These are phyloP conservation scores for Xylota sylvarum DNA, from an alignment of 2,888 invertebrate species.

Conservation along the genomic window DNA sequence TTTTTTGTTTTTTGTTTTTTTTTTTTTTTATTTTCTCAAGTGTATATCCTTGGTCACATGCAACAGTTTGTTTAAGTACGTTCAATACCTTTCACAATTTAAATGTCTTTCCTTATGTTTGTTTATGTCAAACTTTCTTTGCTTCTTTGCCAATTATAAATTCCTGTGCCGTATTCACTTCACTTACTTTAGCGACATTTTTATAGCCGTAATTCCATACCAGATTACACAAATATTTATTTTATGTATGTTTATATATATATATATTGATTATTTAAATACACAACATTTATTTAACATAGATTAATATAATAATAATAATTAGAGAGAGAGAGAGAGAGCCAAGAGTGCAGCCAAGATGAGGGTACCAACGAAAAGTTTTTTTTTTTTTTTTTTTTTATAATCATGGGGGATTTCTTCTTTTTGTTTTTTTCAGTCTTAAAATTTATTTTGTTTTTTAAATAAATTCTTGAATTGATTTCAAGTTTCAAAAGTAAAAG, in stretches of 20 bases:
- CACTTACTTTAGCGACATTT: not conserved
- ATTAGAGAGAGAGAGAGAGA: too few relatives aligned
- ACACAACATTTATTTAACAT: constrained; percentile 6
- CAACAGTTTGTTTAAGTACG: not conserved
- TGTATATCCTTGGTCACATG: not conserved
- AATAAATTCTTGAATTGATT: not conserved
- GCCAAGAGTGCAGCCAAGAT: not conserved
- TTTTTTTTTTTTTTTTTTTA: too few relatives aligned
- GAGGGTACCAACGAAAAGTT: not conserved
- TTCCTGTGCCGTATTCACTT: not conserved
- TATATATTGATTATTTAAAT: not conserved
- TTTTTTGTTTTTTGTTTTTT: not conserved
- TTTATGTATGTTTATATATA: not conserved
- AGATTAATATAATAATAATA: not conserved
- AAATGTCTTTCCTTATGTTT: not conserved
- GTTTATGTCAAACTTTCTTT: not conserved
- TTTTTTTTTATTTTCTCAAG: not conserved
- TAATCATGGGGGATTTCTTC: not conserved
- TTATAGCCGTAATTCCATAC: not conserved
- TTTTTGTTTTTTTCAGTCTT: constrained; percentile 25
- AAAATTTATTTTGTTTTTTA: constrained; percentile 15
- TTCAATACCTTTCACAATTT: not conserved
- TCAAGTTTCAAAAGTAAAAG: not conserved
- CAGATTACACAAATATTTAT: too few relatives aligned
- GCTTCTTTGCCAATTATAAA: not conserved